These are phyloP conservation scores for Drosophila atroscutellata DNA, from an alignment of 2,888 invertebrate genomes.

Conservation along the genomic window DNA sequence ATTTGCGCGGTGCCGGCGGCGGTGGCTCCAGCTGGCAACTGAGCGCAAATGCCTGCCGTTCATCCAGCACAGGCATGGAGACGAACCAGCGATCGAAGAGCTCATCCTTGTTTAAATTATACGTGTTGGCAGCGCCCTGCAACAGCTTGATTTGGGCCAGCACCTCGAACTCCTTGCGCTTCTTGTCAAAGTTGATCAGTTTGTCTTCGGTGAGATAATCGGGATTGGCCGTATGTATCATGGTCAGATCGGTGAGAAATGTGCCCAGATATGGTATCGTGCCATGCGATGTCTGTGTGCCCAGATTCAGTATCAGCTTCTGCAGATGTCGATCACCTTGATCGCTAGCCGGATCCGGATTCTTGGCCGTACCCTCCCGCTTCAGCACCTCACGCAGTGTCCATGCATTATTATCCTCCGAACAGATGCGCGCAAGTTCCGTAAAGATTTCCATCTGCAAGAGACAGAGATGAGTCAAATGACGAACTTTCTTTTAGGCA, in stretches of 20 bases:
- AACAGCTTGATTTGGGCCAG: slow-evolving; percentile 97
- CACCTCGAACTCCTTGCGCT: slow-evolving; percentile 99
- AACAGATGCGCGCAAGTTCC: slow-evolving; percentile 97
- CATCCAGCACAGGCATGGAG: slow-evolving; percentile 94
- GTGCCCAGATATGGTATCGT: slow-evolving; percentile 99
- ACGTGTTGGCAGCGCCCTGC: slow-evolving; percentile 98
- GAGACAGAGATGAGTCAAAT: neutral
- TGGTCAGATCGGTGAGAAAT: slow-evolving; percentile 98
- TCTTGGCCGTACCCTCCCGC: slow-evolving; percentile 99
- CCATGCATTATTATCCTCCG: slow-evolving; percentile 98
- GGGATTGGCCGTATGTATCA: slow-evolving; percentile 98
- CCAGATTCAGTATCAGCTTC: slow-evolving; percentile 92
- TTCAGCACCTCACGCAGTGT: slow-evolving; percentile 96
- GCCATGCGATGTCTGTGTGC: slow-evolving; percentile 92
- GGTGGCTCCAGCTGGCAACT: slow-evolving; percentile 95
- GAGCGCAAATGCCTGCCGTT: slow-evolving; percentile 95
- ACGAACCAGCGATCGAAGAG: slow-evolving; percentile 98
- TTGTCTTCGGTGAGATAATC: slow-evolving; percentile 90
- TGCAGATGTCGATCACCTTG: slow-evolving; percentile 93
- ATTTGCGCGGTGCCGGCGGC: slow-evolving; percentile 84
- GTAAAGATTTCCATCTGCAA: slow-evolving; percentile 93
- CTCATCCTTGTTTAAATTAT: slow-evolving; percentile 93
- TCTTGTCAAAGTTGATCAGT: slow-evolving; percentile 98
- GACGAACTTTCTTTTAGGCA: neutral
- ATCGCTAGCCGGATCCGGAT: slow-evolving; percentile 95